Percentiles rank a stretch among this genome's conserved stretches.
Evolutionary conservation across 92 coral and sea anemone genomes (phyloP).

Genomic region (Heteractis magnifica): DNA sequence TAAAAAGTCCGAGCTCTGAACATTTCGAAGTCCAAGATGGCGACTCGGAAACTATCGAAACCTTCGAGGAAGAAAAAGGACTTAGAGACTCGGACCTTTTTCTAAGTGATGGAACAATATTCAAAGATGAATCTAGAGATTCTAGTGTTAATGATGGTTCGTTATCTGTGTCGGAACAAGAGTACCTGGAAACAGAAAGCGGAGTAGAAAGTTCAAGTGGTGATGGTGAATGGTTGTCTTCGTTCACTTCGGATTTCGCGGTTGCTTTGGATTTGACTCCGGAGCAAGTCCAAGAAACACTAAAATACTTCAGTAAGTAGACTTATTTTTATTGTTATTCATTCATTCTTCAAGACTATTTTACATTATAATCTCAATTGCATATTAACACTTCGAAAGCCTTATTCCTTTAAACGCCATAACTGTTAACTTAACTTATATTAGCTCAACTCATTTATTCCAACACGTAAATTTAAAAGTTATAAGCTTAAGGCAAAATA

Average conservation of each 20-base stretch:
- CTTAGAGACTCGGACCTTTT: constrained; percentile 24
- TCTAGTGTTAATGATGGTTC: constrained; percentile 67
- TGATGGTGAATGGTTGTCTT: constrained; percentile 60
- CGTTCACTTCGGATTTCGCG: constrained; percentile 58
- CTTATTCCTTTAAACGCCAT: not conserved
- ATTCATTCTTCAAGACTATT: not conserved
- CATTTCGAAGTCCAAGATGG: constrained; percentile 40
- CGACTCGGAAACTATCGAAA: constrained; percentile 33
- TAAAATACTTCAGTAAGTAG: constrained; percentile 68
- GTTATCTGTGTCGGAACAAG: constrained; percentile 72
- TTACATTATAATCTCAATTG: not conserved
- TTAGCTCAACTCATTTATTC: not conserved
- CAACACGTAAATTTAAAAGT: not conserved
- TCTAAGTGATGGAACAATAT: constrained; percentile 43
- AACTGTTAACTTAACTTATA: not conserved
- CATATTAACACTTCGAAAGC: not conserved
- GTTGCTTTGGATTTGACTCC: constrained; percentile 89
- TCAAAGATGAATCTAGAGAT: constrained; percentile 43
- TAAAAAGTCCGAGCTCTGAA: constrained; percentile 21
- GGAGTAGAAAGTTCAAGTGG: constrained; percentile 93
- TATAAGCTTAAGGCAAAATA: not conserved
- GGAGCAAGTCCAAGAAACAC: constrained; percentile 94
- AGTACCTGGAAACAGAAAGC: constrained; percentile 88
- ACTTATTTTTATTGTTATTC: not conserved
- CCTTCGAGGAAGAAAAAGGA: constrained; percentile 17